Conservation (phyloP, 1,140 invertebrate genomes). For the Plectrocnemia conspersa region DNA sequence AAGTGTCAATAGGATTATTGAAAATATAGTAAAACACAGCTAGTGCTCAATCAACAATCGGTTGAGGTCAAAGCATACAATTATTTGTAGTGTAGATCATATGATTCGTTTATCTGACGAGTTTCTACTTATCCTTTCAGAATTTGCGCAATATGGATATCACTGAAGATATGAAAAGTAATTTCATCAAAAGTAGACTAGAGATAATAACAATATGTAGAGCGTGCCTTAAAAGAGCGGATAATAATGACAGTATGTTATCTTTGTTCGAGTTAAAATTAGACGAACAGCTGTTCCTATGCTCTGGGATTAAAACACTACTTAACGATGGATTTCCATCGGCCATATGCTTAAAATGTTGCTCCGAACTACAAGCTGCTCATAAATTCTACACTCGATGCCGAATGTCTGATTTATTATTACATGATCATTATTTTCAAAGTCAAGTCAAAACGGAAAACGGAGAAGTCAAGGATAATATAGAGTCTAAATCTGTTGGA, state of each 20-base stretch:
- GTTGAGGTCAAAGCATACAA: too few relatives aligned
- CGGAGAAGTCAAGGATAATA: not conserved
- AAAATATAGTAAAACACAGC: too few relatives aligned
- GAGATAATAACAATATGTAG: too few relatives aligned
- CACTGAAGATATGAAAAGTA: too few relatives aligned
- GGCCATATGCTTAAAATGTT: not conserved
- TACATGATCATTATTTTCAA: not conserved
- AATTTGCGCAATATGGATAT: too few relatives aligned
- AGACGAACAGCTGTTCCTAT: not conserved
- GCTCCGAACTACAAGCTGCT: not conserved
- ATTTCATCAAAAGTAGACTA: too few relatives aligned
- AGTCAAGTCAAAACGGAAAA: constrained; percentile 1
- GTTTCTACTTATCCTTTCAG: too few relatives aligned
- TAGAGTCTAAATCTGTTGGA: not conserved
- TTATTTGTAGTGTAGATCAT: not conserved
- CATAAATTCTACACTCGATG: not conserved
- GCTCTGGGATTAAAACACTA: not conserved
- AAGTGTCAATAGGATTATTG: too few relatives aligned
- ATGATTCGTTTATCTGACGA: not conserved
- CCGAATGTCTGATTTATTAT: not conserved
- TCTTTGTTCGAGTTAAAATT: constrained; percentile 7
- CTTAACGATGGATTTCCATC: not conserved
- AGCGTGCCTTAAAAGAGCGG: too few relatives aligned
- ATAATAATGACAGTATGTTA: too few relatives aligned
- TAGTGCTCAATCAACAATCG: too few relatives aligned